Evolutionary conservation across 2,113 vertebrate genomes (phyloP), one percentile per base, ranked within the genome.

Genomic region (Dendropsophus ebraccatus): DNA sequence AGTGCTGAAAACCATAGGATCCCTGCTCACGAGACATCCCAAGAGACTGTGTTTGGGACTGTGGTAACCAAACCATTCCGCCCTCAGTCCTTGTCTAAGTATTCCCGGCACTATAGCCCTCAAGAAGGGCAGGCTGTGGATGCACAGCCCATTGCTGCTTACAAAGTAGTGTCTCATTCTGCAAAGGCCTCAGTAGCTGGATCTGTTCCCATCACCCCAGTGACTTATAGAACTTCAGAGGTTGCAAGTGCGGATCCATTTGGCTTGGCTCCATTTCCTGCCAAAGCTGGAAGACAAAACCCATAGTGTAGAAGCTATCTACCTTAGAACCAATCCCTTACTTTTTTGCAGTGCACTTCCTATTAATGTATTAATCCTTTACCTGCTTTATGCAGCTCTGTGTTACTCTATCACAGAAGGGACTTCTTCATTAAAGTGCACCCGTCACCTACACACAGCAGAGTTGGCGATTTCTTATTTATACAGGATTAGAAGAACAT

Each of bases 21-120:
- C 88, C 92, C 79, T 47, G 90, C 90, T 54, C 92, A 70, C 0
- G 23, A 19, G 0, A n/a, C 52, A 82, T 91, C 94, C 3, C 95
- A 94, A 28, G 95, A 95, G 16, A 91, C 90, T 0, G 60, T 87
- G 50, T 90, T 95, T 60, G 94, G 92, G 82, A 86, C 95, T 0
- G 85, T 90, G 30, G 88, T 88, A 41, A 90, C 88, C 77, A 93
- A 95, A 11, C 93, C 97, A 25, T 98, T 99, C 94, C 95, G 92
- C 83, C 96, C 96, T 0, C 96, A 97, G 58, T 92, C 96, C 69
- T 88, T 99, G 74, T 90, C 96, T 50, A 99, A 99, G 90, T 99
- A 99, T 80, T 99, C 98, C 89, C 95, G 97, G 70, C 97, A 99
- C 93, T 99, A 97, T 89, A 89, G 96, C n/a, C 96, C 94, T 0